phyloP scores from a whole-genome alignment of 2,797 vertebrate genomes.

The Rhabdomys pumilio region DNA sequence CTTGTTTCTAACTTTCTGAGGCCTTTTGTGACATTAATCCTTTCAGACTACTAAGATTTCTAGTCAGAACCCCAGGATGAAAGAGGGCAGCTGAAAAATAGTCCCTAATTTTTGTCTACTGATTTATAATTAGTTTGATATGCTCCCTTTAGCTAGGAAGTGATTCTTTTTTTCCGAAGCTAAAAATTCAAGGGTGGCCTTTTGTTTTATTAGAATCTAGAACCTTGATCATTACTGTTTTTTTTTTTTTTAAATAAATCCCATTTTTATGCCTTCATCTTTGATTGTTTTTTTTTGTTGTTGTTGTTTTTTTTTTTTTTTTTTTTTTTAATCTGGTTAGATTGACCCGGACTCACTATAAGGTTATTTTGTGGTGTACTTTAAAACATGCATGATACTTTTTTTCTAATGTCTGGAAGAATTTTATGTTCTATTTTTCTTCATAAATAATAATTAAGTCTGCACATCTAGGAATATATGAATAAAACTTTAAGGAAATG shows the following conservation, averaged over 20 bases:
- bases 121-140: constrained; percentile 38
- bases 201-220: constrained; percentile 50
- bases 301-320: no score
- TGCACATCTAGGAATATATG: constrained; percentile 41
- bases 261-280: not conserved
- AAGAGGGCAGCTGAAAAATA: not conserved
- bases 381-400: constrained; percentile 30
- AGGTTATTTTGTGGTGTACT: not conserved
- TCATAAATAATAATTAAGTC: constrained; percentile 43
- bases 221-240: not conserved
- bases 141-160: constrained; percentile 14
- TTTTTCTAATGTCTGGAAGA: constrained; percentile 25
- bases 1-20: constrained; percentile 25
- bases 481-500: not conserved
- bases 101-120: constrained; percentile 48
- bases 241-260: not conserved
- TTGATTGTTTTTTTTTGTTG: not conserved
- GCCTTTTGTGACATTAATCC: constrained; percentile 27
- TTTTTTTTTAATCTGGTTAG: not conserved
- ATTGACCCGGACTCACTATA: not conserved
- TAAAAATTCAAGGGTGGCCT: constrained; percentile 17
- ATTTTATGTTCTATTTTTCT: constrained; percentile 45
- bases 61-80: constrained; percentile 3
- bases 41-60: constrained; percentile 24
- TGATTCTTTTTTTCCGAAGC: constrained; percentile 58